Percentiles rank a stretch among this genome's conserved stretches.
phyloP scores from a whole-genome alignment of 1,140 invertebrate genomes.

The Streblospio benedicti region DNA sequence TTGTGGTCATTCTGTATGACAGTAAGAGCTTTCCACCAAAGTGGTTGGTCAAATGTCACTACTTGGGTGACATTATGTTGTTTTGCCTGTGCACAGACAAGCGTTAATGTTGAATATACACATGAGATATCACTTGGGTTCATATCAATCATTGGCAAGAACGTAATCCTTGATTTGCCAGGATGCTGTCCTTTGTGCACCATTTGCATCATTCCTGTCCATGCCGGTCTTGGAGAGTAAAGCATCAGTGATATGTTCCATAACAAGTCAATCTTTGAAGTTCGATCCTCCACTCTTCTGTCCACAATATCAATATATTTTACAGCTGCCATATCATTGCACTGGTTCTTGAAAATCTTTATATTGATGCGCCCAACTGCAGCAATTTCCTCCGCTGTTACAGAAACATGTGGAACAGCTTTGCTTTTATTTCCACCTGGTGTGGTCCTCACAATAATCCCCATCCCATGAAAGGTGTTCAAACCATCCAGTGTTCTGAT shows the following conservation, averaged over 20 bases:
- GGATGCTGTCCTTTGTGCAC: constrained; percentile 6
- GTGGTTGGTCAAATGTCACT: constrained; percentile 17
- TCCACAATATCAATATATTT: background rate
- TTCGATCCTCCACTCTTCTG: background rate
- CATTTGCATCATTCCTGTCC: background rate
- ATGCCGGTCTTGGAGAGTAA: background rate
- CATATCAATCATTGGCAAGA: constrained; percentile 21
- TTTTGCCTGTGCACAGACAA: background rate
- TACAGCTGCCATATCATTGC: background rate
- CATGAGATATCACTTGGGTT: constrained; percentile 14
- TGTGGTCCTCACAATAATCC: background rate
- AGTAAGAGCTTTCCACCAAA: constrained; percentile 13
- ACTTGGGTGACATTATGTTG: constrained; percentile 8
- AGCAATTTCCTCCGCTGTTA: background rate
- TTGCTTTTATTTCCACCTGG: background rate
- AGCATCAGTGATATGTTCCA: background rate
- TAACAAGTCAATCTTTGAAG: background rate
- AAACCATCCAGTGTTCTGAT: background rate
- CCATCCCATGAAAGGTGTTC: background rate
- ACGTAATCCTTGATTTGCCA: constrained; percentile 8
- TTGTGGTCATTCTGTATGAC: background rate
- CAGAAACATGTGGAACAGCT: background rate
- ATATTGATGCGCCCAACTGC: background rate
- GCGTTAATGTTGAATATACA: background rate
- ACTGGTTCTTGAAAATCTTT: background rate